Evolutionary conservation across 2,888 invertebrate species (phyloP), one percentile per base, ranked within the genome.

Genomic region (Apamea monoglypha): DNA sequence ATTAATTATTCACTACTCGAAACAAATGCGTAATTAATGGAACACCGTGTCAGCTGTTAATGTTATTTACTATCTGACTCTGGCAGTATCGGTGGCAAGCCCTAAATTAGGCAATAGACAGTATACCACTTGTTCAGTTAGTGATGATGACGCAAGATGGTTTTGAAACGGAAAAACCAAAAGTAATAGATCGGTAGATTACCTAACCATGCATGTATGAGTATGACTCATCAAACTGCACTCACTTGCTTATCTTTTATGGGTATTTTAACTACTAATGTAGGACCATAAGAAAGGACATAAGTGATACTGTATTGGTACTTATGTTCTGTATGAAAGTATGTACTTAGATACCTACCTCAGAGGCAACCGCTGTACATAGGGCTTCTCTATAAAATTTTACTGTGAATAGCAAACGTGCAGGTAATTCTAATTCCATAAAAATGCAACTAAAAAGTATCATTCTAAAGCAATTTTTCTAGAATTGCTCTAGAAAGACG

Each of bases 161-260:
- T 79, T 88, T 78, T 63, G 84, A 80, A 86, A 88, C 68, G 29
- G 79, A 83, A 82, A 87, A 89, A 77, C 78, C 78, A 53, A 56
- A 53, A 16, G 7, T 29, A 83, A 68, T 83, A 78, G 47, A 79
- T 78, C 29, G 21, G n/a, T 68, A 63, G 44, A 68, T 81, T 80
- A 67, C 44, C 29, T 67, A 84, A 80, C 44, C 53, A 80, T 80
- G 59, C 44, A 29, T 67, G 56, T 78, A 47, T 56, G 29, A 53
- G 64, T 74, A 59, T 81, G 81, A 84, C 59, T 84, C 69, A 61
- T 59, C 70, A 40, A 47, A 80, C 61, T 36, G 50, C 66, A 70
- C 84, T 81, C 36, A 44, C 56, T 16, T 56, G 44, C 68, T 84
- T 80, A 81, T 84, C 70, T 25, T 79, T 44, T 12, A 59, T 59